Evolutionary conservation across 1,140 invertebrate species (phyloP).

Genomic region (Ceratosolen solmsi): DNA sequence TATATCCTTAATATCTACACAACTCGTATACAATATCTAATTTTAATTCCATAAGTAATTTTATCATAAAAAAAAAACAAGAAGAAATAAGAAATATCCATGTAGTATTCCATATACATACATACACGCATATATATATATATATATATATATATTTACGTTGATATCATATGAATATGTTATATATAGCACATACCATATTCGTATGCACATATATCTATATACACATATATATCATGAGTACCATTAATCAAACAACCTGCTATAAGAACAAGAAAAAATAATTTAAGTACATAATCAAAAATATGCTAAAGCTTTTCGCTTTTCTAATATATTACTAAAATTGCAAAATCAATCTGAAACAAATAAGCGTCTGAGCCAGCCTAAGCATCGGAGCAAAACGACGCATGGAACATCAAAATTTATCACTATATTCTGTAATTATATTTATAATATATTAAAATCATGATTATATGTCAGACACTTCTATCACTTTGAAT

Average conservation of each 20-base stretch:
- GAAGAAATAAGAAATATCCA: slow-evolving; percentile 28
- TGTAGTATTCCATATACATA: slow-evolving; percentile 46
- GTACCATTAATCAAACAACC: slow-evolving; percentile 54
- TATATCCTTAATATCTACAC: neutral
- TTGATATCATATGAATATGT: too few species aligned
- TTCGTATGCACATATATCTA: neutral
- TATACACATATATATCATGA: neutral
- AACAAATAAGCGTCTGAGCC: slow-evolving; percentile 63
- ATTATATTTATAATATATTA: slow-evolving; percentile 27
- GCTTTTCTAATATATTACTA: slow-evolving; percentile 60
- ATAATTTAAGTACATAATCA: slow-evolving; percentile 53
- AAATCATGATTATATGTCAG: slow-evolving; percentile 29
- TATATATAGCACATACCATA: too few species aligned
- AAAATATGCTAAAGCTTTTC: slow-evolving; percentile 60
- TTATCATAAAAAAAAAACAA: slow-evolving; percentile 50
- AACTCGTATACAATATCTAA: slow-evolving; percentile 11
- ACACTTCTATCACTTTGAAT: slow-evolving; percentile 25
- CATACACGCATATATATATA: slow-evolving; percentile 39
- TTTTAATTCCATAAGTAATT: slow-evolving; percentile 14
- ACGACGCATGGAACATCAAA: slow-evolving; percentile 48
- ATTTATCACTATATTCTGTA: slow-evolving; percentile 29
- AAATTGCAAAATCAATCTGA: slow-evolving; percentile 61
- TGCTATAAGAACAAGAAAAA: slow-evolving; percentile 46
- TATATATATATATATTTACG: neutral
- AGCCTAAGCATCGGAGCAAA: slow-evolving; percentile 62